Evolutionary conservation across 2,113 vertebrate genomes (phyloP).

Genomic region (Pachyramphus minor): DNA sequence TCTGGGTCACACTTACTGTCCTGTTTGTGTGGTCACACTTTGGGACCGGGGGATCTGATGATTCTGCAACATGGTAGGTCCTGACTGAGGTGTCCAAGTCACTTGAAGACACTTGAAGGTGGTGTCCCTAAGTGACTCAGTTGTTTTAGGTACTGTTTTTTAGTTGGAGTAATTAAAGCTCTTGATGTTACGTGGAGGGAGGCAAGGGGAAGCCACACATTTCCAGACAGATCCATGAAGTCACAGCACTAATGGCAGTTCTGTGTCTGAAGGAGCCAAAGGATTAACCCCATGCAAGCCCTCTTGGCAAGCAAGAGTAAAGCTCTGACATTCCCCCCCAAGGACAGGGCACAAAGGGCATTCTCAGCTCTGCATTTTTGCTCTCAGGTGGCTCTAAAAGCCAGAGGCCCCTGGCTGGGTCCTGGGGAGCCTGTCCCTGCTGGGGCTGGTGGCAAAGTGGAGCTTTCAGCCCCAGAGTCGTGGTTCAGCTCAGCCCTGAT

Average conservation of each 20-base stretch:
- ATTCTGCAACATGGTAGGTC: not conserved
- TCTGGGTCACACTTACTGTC: not conserved
- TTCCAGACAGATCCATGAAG: not conserved
- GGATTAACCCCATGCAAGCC: accelerated
- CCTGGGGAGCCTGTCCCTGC: not conserved
- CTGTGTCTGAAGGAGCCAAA: not conserved
- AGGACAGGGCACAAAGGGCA: not conserved
- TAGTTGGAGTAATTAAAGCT: not conserved
- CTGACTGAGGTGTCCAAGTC: not conserved
- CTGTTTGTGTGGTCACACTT: not conserved
- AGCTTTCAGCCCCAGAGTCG: not conserved
- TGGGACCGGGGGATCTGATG: not conserved
- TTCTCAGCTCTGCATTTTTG: not conserved
- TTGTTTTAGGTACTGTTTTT: not conserved
- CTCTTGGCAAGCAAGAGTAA: not conserved
- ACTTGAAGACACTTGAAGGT: not conserved
- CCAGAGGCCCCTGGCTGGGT: not conserved
- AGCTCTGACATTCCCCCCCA: not conserved
- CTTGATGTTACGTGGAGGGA: not conserved
- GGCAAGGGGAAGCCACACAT: not conserved
- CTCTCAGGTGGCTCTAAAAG: not conserved
- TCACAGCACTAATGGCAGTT: not conserved
- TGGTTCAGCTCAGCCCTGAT: not conserved
- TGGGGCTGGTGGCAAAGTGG: not conserved
- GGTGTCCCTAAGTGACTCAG: not conserved